These are phyloP conservation scores for Metalampra italica DNA, from an alignment of 2,888 invertebrate species.

Conservation along the genomic window DNA sequence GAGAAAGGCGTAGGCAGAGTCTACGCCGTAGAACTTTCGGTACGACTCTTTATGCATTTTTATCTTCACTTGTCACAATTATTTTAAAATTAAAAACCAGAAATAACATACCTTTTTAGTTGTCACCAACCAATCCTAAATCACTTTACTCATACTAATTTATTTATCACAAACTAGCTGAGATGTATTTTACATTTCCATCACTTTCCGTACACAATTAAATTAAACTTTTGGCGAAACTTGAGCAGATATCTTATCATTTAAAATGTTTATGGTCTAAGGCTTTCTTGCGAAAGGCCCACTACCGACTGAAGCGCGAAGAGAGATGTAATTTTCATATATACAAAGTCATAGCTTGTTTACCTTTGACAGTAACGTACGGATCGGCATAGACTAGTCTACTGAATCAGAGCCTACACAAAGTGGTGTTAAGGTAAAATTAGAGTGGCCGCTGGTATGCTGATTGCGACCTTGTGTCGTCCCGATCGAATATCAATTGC, in stretches of 20 bases:
- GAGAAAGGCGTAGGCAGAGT: neutral
- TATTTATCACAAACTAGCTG: conserved; percentile 42
- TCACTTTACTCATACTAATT: conserved; percentile 36
- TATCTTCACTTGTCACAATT: neutral
- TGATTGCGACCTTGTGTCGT: conserved; percentile 17
- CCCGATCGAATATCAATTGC: conserved; percentile 18
- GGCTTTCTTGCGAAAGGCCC: conserved; percentile 17
- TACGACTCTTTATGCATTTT: neutral
- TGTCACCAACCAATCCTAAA: conserved; percentile 8
- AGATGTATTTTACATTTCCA: conserved; percentile 21
- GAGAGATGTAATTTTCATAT: conserved; percentile 19
- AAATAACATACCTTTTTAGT: conserved; percentile 4
- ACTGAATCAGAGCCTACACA: conserved; percentile 21
- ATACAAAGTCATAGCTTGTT: conserved; percentile 14
- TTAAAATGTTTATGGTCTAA: conserved; percentile 2
- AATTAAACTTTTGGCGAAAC: neutral
- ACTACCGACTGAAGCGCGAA: conserved; percentile 20
- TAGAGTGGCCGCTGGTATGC: conserved; percentile 19
- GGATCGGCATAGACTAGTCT: conserved; percentile 24
- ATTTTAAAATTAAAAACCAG: neutral
- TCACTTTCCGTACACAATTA: conserved; percentile 11
- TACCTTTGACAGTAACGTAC: conserved; percentile 13
- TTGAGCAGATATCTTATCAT: neutral
- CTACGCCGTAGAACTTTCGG: neutral
- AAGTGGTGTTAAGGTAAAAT: conserved; percentile 13